phyloP scores from a whole-genome alignment of 2,888 invertebrate species.

The Azorinus chamasolen region DNA sequence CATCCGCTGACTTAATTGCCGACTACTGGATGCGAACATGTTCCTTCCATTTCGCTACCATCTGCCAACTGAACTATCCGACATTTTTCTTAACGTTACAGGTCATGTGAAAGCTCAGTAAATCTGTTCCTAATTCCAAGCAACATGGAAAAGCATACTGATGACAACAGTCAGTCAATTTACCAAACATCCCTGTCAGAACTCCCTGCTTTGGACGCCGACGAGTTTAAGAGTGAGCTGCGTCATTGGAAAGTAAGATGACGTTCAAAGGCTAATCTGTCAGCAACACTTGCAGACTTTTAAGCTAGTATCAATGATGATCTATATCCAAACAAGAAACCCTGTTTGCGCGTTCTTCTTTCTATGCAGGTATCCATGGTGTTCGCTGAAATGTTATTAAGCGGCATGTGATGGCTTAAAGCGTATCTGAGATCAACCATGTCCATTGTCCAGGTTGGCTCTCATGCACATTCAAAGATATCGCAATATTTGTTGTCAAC shows the following conservation, averaged over 20 bases:
- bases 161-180: too few species aligned
- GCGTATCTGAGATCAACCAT: slow-evolving; percentile 26
- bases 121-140: not conserved
- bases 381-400: slow-evolving; percentile 24
- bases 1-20: slow-evolving; percentile 7
- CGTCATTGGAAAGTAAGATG: not conserved
- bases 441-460: slow-evolving; percentile 19
- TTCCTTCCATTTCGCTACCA: slow-evolving; percentile 12
- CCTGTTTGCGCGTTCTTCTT: not conserved
- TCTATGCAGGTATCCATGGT: slow-evolving; percentile 8
- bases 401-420: slow-evolving; percentile 16
- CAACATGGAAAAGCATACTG: too few species aligned
- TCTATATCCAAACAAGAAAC: slow-evolving; percentile 1
- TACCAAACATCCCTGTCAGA: too few species aligned
- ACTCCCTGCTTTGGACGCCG: not conserved
- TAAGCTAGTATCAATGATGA: not conserved
- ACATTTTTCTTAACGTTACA: slow-evolving; percentile 33
- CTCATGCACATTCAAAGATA: slow-evolving; percentile 23
- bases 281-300: not conserved
- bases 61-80: slow-evolving; percentile 23
- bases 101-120: slow-evolving; percentile 29
- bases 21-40: slow-evolving; percentile 10
- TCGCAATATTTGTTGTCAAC: too few species aligned
- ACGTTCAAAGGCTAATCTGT: not conserved
- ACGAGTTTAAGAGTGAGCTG: not conserved